Evolutionary conservation across 2,888 invertebrate species (phyloP).

Genomic region (Acronicta psi): DNA sequence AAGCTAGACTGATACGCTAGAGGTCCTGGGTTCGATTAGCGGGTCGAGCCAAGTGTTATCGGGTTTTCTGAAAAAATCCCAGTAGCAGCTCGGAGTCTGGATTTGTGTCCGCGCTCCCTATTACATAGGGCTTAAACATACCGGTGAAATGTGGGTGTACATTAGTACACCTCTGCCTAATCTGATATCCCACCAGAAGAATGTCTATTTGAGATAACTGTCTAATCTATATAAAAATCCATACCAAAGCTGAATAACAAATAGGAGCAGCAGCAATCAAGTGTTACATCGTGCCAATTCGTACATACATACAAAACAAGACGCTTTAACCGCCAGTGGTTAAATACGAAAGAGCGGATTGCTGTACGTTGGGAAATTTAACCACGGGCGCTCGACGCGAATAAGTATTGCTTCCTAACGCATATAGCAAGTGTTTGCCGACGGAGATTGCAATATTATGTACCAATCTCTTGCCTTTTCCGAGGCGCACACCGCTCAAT

Average conservation of each 20-base stretch:
- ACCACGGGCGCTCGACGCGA: conserved; percentile 74
- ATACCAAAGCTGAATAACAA: conserved; percentile 17
- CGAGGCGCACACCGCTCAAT: conserved; percentile 66
- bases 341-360: conserved; percentile 84
- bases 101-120: too few species aligned
- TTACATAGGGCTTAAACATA: too few species aligned
- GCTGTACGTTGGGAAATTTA: conserved; percentile 80
- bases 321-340: conserved; percentile 74
- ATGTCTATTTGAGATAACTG: not conserved
- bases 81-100: too few species aligned
- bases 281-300: conserved; percentile 36
- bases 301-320: conserved; percentile 58
- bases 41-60: too few species aligned
- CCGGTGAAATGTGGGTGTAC: too few species aligned
- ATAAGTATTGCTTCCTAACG: conserved; percentile 78
- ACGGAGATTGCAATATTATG: conserved; percentile 86
- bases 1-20: too few species aligned
- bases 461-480: conserved; percentile 79
- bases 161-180: too few species aligned
- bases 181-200: too few species aligned
- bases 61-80: too few species aligned
- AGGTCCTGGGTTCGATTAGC: too few species aligned
- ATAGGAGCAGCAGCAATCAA: conserved; percentile 31
- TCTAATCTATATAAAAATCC: not conserved
- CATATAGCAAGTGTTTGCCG: conserved; percentile 77